Percentiles rank a stretch among this genome's conserved stretches.
phyloP scores from a whole-genome alignment of 2,888 invertebrate species.

The Diplolepis rosae region DNA sequence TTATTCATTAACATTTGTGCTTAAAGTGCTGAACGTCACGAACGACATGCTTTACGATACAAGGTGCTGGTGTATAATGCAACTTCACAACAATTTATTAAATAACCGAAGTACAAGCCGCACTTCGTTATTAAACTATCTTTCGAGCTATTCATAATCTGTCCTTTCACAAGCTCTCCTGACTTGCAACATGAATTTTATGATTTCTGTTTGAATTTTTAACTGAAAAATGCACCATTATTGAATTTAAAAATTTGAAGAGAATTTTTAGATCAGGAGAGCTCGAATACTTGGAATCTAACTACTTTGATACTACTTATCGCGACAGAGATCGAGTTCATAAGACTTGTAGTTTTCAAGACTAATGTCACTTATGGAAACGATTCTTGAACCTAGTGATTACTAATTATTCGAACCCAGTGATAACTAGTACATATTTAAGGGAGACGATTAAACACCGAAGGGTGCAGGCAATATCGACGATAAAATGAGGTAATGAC shows the following conservation, averaged over 20 bases:
- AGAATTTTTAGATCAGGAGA: neutral
- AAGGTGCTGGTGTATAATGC: conserved; percentile 30
- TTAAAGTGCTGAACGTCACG: conserved; percentile 40
- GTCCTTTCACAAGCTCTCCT: neutral
- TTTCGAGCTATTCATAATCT: neutral
- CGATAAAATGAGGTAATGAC: conserved; percentile 64
- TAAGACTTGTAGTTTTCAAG: neutral
- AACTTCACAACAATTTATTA: conserved; percentile 9
- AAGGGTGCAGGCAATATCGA: conserved; percentile 56
- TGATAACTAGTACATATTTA: neutral
- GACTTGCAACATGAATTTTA: neutral
- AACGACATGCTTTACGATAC: conserved; percentile 39
- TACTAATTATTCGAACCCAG: neutral
- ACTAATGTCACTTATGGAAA: neutral
- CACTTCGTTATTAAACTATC: neutral
- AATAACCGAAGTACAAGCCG: neutral
- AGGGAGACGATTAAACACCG: conserved; percentile 35
- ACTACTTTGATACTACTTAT: conserved; percentile 14
- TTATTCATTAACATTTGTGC: conserved; percentile 11
- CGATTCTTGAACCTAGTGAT: neutral
- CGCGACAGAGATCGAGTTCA: neutral
- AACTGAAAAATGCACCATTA: neutral
- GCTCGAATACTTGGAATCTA: neutral
- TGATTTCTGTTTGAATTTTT: neutral
- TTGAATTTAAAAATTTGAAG: neutral